Percentiles rank a stretch among this genome's conserved stretches.
These are phyloP conservation scores for Prunella strophiata DNA, from an alignment of 2,797 vertebrate species.

Conservation along the genomic window DNA sequence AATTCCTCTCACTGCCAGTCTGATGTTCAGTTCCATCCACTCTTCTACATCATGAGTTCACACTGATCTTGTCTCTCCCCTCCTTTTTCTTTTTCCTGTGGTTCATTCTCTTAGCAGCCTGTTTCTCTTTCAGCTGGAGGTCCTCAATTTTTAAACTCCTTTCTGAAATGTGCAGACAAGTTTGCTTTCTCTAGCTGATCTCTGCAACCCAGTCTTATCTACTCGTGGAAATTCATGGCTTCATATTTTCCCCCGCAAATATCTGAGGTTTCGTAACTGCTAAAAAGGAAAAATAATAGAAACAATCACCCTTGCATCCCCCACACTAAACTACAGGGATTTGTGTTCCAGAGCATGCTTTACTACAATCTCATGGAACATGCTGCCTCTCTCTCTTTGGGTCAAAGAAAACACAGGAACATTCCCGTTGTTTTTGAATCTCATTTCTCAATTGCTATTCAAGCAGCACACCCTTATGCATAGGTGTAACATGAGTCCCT, in stretches of 20 bases:
- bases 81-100: neutral
- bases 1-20: neutral
- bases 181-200: neutral
- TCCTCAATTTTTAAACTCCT: neutral
- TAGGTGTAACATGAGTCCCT: neutral
- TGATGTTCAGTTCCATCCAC: neutral
- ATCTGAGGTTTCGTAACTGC: neutral
- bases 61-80: neutral
- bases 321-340: neutral
- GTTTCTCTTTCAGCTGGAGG: neutral
- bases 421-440: neutral
- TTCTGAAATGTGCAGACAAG: neutral
- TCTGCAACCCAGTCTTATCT: neutral
- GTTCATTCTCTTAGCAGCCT: neutral
- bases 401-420: neutral
- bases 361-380: neutral
- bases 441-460: neutral
- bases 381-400: neutral
- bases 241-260: neutral
- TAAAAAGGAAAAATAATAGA: neutral
- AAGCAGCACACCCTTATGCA: neutral
- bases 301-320: neutral
- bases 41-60: neutral
- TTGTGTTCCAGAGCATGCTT: neutral
- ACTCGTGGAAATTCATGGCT: neutral